These are phyloP conservation scores for Actinia tenebrosa DNA, from an alignment of 64 coral and sea anemone species.

Conservation along the genomic window DNA sequence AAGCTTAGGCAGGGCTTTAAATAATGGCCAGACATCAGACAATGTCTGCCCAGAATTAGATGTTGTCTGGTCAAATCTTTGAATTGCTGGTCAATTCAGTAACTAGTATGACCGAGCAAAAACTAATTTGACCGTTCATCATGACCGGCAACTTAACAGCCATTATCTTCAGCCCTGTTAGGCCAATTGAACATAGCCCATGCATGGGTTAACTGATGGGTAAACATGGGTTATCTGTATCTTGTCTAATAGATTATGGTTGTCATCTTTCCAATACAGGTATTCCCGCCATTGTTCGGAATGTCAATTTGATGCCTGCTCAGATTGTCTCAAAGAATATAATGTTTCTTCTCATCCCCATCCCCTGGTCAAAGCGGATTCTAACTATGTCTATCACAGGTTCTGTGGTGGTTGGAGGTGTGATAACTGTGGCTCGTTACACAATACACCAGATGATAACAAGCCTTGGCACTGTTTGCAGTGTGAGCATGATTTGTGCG, in stretches of 20 bases:
- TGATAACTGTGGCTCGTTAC: slow-evolving; percentile 71
- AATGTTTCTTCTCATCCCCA: slow-evolving; percentile 52
- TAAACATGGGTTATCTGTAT: no score
- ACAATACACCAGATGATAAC: slow-evolving; percentile 37
- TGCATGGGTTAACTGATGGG: no score
- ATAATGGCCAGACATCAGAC: no score
- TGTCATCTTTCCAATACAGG: slow-evolving; percentile 10
- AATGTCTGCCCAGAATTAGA: no score
- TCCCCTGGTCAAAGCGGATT: slow-evolving; percentile 66
- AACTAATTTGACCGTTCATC: no score
- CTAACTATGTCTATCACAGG: slow-evolving; percentile 54
- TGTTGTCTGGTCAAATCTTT: no score
- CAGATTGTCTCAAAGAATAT: slow-evolving; percentile 50
- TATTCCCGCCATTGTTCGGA: slow-evolving; percentile 51
- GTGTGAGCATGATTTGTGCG: slow-evolving; percentile 90
- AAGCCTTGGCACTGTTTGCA: slow-evolving; percentile 74
- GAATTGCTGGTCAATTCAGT: no score
- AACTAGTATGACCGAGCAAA: no score
- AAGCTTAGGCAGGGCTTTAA: no score
- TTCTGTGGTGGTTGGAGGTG: slow-evolving; percentile 85
- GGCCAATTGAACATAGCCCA: no score
- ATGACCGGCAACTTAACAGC: no score
- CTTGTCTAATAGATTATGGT: not conserved
- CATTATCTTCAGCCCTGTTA: no score
- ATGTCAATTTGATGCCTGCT: slow-evolving; percentile 80